phyloP scores from a whole-genome alignment of 30 jellyfish, hydroid and myxozoan species.

The Hydra vulgaris region DNA sequence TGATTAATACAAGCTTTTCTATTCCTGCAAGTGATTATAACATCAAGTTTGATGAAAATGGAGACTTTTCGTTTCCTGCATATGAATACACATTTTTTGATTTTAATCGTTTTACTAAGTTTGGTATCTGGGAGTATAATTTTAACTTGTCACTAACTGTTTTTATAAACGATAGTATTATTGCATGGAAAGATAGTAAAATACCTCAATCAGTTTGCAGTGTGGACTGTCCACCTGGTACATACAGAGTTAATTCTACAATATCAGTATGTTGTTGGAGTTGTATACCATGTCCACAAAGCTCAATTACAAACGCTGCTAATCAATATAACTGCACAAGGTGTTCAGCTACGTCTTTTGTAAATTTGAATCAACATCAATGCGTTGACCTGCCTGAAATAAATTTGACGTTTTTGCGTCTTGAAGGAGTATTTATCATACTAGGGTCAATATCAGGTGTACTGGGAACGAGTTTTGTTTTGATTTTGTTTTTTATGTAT shows the following conservation, averaged over 20 bases:
- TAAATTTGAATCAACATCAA: too few species aligned
- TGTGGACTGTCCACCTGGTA: constrained; percentile 55
- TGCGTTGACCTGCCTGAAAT: too few species aligned
- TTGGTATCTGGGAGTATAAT: constrained; percentile 43
- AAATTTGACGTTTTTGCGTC: constrained; percentile 3
- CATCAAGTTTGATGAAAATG: constrained; percentile 32
- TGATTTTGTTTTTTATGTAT: constrained; percentile 28
- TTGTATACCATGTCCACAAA: constrained; percentile 26
- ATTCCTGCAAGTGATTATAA: constrained; percentile 30
- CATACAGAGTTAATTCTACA: constrained; percentile 33
- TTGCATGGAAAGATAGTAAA: background rate
- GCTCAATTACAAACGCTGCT: background rate
- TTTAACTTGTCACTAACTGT: background rate
- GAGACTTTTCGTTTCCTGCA: constrained; percentile 13
- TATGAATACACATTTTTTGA: background rate
- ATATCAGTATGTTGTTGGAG: constrained; percentile 76
- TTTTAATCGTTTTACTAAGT: background rate
- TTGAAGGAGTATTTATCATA: constrained; percentile 14
- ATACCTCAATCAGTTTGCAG: constrained; percentile 30
- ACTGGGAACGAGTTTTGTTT: constrained; percentile 18
- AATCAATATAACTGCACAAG: constrained; percentile 30
- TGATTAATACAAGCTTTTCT: constrained; percentile 12
- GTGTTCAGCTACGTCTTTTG: constrained; percentile 30
- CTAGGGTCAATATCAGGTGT: constrained; percentile 28
- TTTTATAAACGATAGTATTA: background rate